Evolutionary conservation across 2,797 vertebrate genomes (phyloP).

Genomic region (Alca torda): DNA sequence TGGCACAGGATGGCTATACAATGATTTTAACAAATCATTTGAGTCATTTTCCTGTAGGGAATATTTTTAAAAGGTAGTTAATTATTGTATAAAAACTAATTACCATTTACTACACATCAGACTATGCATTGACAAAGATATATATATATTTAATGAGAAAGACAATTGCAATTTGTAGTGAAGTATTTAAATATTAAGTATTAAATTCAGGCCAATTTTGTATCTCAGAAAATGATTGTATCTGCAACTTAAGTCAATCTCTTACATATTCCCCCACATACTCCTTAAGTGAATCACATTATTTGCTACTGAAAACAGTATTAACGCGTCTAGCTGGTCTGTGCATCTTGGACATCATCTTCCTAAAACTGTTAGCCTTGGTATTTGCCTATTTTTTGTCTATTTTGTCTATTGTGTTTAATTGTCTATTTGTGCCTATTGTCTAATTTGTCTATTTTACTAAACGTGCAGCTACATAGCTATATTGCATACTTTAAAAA

Average conservation of each 20-base stretch:
- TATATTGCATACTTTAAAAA: background rate
- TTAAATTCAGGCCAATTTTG: background rate
- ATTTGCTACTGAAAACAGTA: background rate
- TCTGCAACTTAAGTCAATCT: background rate
- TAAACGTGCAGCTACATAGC: background rate
- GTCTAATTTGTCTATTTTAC: background rate
- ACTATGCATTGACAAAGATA: background rate
- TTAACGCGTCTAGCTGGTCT: background rate
- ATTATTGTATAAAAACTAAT: background rate
- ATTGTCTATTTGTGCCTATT: too few relatives aligned
- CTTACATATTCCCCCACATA: background rate
- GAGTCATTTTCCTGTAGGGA: conserved; percentile 88
- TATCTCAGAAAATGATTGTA: background rate
- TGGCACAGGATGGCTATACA: conserved; percentile 91
- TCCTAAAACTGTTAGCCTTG: background rate
- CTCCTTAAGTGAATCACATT: background rate
- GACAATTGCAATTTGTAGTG: background rate
- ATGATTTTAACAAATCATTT: conserved; percentile 90
- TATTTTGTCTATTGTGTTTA: too few relatives aligned
- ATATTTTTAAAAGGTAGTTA: conserved; percentile 43
- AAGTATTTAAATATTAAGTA: background rate
- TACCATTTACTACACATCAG: background rate
- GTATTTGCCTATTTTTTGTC: background rate
- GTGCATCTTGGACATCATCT: background rate
- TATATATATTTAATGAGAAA: background rate